Conservation (phyloP, 2,888 invertebrate genomes). For the Margaritifera margaritifera region DNA sequence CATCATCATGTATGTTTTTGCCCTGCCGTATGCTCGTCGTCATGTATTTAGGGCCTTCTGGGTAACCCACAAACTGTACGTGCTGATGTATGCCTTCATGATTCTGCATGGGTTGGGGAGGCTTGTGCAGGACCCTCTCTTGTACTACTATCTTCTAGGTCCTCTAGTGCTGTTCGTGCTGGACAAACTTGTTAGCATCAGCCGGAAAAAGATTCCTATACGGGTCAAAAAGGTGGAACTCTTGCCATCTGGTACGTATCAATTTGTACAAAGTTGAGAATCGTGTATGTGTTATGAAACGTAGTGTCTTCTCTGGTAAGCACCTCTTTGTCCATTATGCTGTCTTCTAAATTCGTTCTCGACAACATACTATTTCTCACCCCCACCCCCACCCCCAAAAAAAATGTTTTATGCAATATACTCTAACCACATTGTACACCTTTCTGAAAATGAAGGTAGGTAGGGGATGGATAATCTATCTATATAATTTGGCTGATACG, state of each 20-base stretch:
- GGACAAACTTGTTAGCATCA: constrained; percentile 77
- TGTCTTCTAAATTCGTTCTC: no score
- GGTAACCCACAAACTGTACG: constrained; percentile 78
- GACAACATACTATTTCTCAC: no score
- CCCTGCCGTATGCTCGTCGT: constrained; percentile 75
- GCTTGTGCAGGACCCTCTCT: constrained; percentile 76
- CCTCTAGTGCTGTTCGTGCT: constrained; percentile 77
- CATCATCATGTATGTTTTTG: constrained; percentile 77
- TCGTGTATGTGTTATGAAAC: no score
- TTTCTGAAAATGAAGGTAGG: no score
- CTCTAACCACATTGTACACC: no score
- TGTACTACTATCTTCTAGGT: constrained; percentile 77
- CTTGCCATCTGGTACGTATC: constrained; percentile 77
- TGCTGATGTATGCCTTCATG: constrained; percentile 77
- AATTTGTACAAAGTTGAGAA: no score
- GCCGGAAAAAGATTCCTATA: constrained; percentile 78
- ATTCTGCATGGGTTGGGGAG: constrained; percentile 78
- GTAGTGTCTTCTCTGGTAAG: no score
- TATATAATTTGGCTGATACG: no score
- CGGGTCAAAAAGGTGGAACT: constrained; percentile 76
- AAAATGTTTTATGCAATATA: no score
- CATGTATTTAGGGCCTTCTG: constrained; percentile 78
- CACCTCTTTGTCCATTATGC: no score
- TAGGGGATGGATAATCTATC: no score
- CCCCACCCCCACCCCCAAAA: no score